Evolutionary conservation across 2,113 vertebrate genomes (phyloP), one percentile per base, ranked within the genome.

Genomic region (Boleophthalmus pectinirostris): DNA sequence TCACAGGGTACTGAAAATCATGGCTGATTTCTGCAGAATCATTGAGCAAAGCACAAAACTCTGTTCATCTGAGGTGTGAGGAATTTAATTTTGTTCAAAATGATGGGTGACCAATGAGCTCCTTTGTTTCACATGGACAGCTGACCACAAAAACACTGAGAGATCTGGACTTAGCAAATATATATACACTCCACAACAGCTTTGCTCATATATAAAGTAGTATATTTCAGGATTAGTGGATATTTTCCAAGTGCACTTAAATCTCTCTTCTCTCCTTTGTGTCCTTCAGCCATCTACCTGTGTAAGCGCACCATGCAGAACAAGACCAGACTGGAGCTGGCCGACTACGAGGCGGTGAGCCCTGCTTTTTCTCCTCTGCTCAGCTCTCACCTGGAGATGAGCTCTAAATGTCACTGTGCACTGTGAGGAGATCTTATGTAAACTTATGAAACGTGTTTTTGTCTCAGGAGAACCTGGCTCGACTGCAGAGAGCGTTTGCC

Each of bases 241-340:
- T 61, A 33, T 33, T 61, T 33, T 33, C 15, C 4, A 11, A 21
- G 54, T n/a, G n/a, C n/a, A n/a, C n/a, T n/a, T n/a, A n/a, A n/a
- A n/a, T n/a, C n/a, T n/a, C n/a, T 69, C 43, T 63, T 70, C 20
- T 8, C 71, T 60, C 21, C 69, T 1, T 67, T 20, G 12, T 56
- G 45, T 58, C 65, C 49, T 68, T 46, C 85, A 99, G 97, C 97
- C 79, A 98, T 99, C 90, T 99, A 99, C 88, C 96, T 99, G 90
- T 99, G 97, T 93, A 99, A 99, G 90, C 91, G 98, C 91, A 99
- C 98, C 85, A 99, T 99, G 98, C 98, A 99, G 94, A 99, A 99
- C 88, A 99, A 99, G 90, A 98, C 98, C 21, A 93, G 97, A 61
- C 93, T 99, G 95, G 98, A 99, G 90, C 86, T 99, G 90, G 97